Evolutionary conservation across 2,888 invertebrate species (phyloP), one percentile per base, ranked within the genome.

Genomic region (Agrenia bidenticulata): DNA sequence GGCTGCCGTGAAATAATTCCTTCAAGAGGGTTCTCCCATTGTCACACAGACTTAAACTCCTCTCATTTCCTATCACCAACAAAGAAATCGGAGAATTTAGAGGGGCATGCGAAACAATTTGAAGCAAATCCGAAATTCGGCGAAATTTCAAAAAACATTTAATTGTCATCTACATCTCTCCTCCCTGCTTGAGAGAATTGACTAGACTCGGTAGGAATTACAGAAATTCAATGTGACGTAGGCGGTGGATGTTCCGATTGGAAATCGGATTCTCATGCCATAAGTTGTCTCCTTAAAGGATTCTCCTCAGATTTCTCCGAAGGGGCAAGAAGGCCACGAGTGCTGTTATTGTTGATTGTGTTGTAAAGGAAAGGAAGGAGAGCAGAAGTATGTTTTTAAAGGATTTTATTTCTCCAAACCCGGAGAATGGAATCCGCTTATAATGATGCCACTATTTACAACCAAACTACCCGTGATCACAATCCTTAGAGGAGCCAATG

Each of bases 311-410:
- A 51, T 51, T 51, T 23, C 24, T 51, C 23, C 7, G 51, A 23
- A 7, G 15, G 7, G 9, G 51, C 7, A 7, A 9, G 23, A 7
- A 17, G 21, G 51, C 5, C 5, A 24, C 5, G 9, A 19, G 21
- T 4, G 2, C 24, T 19, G 24, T 51, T 51, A 15, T 51, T 51
- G 23, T 51, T 51, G n/a, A 51, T 51, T 51, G 24, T 19, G n/a
- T 17, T 15, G 19, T 17, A 11, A 15, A 9, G n/a, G 45, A n/a
- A 5, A 17, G 23, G 23, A 23, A 51, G 51, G 45, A 19, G 24
- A 51, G 23, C 51, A 23, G 24, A 51, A 51, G 51, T 51, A 51
- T 67, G 32, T 67, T 67, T 32, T 42, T 67, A 63, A 67, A 63
- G 63, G 63, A 67, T 17, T 67, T 67, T 19, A 32, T 63, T 13